Conservation (phyloP, 2,113 vertebrate species). For the Rhynchopsitta pachyrhyncha region DNA sequence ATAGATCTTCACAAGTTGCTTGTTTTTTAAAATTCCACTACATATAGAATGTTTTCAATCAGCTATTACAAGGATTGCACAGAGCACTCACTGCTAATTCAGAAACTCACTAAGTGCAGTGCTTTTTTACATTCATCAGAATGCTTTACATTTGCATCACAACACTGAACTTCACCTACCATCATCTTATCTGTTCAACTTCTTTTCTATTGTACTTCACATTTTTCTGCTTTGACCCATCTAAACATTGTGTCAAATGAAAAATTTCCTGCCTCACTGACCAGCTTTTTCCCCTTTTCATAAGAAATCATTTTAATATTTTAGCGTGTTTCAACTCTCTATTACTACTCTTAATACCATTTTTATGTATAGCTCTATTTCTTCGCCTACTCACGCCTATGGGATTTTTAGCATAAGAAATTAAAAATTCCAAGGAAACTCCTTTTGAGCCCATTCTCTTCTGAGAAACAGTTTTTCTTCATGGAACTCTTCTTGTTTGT, state of each 20-base stretch:
- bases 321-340: not conserved
- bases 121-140: not conserved
- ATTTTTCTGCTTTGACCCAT: not conserved
- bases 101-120: not conserved
- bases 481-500: not conserved
- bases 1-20: not conserved
- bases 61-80: not conserved
- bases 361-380: not conserved
- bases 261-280: not conserved
- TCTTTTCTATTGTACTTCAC: not conserved
- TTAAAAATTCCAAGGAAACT: not conserved
- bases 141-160: not conserved
- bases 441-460: not conserved
- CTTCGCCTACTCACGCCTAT: not conserved
- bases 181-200: not conserved
- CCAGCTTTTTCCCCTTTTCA: not conserved
- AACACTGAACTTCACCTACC: not conserved
- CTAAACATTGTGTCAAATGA: not conserved
- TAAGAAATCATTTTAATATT: not conserved
- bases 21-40: not conserved
- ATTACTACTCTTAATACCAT: not conserved
- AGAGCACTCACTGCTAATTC: not conserved
- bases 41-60: not conserved
- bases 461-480: not conserved
- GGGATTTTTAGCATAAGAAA: not conserved